A percentile compares a stretch with the other conserved stretches of the same genome.
Conservation (phyloP, 2,113 vertebrate species). For the Eublepharis macularius region DNA sequence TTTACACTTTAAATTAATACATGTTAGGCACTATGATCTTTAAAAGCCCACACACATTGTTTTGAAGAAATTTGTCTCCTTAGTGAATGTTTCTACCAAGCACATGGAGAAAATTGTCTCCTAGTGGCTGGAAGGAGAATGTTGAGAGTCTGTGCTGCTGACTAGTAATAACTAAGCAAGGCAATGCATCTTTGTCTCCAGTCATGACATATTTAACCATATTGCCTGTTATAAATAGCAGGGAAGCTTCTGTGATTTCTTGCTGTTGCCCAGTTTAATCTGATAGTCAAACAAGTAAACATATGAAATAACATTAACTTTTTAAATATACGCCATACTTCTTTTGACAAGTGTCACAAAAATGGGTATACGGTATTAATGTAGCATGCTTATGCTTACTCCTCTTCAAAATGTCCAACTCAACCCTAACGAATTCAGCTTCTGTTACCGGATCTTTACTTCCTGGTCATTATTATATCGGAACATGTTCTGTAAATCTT, state of each 20-base stretch:
- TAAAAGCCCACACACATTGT: background rate
- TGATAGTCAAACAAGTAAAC: background rate
- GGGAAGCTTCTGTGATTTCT: background rate
- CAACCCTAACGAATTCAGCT: background rate
- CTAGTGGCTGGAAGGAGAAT: background rate
- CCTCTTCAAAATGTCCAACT: background rate
- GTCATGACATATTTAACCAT: background rate
- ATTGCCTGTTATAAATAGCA: background rate
- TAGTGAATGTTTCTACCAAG: background rate
- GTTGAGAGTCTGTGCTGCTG: background rate
- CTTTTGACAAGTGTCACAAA: background rate
- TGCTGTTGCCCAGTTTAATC: background rate
- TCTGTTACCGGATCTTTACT: constrained; percentile 4
- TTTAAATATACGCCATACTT: background rate
- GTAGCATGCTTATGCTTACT: background rate
- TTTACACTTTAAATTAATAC: background rate
- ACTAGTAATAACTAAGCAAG: background rate
- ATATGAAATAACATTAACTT: background rate
- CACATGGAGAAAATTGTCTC: background rate
- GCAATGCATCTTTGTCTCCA: background rate
- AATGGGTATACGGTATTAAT: background rate
- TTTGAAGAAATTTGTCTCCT: background rate
- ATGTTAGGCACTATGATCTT: background rate
- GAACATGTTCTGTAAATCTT: background rate
- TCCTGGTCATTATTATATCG: background rate